Evolutionary conservation across 2,797 vertebrate genomes (phyloP), one percentile per base, ranked within the genome.

Genomic region (Corythornis leucogaster): DNA sequence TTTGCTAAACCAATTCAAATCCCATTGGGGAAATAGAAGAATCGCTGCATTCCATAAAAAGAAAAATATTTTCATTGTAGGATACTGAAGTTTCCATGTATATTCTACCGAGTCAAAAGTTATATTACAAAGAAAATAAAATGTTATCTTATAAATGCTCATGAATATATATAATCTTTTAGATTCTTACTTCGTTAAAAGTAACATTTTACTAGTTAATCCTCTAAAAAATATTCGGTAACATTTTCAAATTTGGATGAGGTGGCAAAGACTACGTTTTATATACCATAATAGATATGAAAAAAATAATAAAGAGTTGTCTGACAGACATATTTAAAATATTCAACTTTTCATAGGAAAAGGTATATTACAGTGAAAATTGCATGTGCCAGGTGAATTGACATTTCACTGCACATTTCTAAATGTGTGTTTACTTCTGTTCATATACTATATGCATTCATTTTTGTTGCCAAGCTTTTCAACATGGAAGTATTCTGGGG

Each of bases 1-100:
- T 97, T 95, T 95, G 77, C 90, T 97, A 91, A 97, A 97, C 95
- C 95, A 97, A 97, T 97, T 97, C 91, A 87, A 90, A 85, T 93
- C 95, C 96, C 95, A 73, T 66, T 83, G 90, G 94, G 95, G 87
- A 96, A 97, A 96, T 46, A 94, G 80, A 94, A 95, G 76, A 95
- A 94, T 85, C 79, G 50, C 77, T 96, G 61, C 85, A 74, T 95
- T 97, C 91, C 85, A 92, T 89, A 94, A 92, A 95, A 96, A 96
- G 50, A 58, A 92, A 95, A 91, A 57, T 89, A 45, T 96, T 94
- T 96, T 97, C 76, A 54, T 95, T 94, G 95, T 78, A 91, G 51
- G 91, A 93, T 87, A 87, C 93, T 91, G 81, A 85, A 80, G 42
- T 95, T 95, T 96, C 59, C 62, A 87, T 86, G 53, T 64, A 82